These are phyloP conservation scores for Agrochola lota DNA, from an alignment of 2,888 invertebrate genomes.

Conservation along the genomic window DNA sequence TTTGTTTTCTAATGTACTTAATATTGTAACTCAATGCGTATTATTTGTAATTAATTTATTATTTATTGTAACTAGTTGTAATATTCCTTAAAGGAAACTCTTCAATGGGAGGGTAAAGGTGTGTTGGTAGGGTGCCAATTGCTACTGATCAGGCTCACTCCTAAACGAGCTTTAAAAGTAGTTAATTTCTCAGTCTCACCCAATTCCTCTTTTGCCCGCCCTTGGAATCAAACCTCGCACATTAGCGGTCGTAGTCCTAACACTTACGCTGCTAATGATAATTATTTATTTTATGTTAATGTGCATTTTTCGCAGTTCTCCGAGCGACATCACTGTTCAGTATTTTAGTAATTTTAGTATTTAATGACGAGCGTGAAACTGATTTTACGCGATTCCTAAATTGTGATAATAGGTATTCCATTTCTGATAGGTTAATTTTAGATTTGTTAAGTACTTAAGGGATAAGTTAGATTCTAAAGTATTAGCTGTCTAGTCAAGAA, in stretches of 20 bases:
- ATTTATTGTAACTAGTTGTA: slow-evolving; percentile 55
- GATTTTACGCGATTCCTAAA: slow-evolving; percentile 86
- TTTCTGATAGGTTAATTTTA: slow-evolving; percentile 67
- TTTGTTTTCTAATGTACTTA: slow-evolving; percentile 72
- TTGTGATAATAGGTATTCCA: slow-evolving; percentile 88
- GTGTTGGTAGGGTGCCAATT: slow-evolving; percentile 6
- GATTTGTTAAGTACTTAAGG: slow-evolving; percentile 68
- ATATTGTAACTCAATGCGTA: slow-evolving; percentile 60
- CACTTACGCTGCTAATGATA: slow-evolving; percentile 40
- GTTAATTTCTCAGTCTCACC: slow-evolving; percentile 24
- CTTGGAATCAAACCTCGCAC: slow-evolving; percentile 53
- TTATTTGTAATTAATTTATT: slow-evolving; percentile 57
- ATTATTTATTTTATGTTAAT: slow-evolving; percentile 50
- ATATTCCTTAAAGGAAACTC: slow-evolving; percentile 32
- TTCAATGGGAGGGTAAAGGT: neutral
- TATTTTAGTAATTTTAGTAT: slow-evolving; percentile 60
- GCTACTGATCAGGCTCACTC: slow-evolving; percentile 3
- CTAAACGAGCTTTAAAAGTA: slow-evolving; percentile 9
- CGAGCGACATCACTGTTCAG: slow-evolving; percentile 61
- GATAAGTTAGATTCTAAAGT: slow-evolving; percentile 67
- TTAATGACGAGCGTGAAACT: slow-evolving; percentile 71
- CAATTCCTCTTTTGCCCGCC: slow-evolving; percentile 8
- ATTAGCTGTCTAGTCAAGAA: slow-evolving; percentile 78
- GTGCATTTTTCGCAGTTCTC: slow-evolving; percentile 51
- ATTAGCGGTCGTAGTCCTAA: slow-evolving; percentile 29